These are phyloP conservation scores for Hormiphora californensis DNA, from an alignment of 37 sponge, comb jelly and placozoan species.

Conservation along the genomic window DNA sequence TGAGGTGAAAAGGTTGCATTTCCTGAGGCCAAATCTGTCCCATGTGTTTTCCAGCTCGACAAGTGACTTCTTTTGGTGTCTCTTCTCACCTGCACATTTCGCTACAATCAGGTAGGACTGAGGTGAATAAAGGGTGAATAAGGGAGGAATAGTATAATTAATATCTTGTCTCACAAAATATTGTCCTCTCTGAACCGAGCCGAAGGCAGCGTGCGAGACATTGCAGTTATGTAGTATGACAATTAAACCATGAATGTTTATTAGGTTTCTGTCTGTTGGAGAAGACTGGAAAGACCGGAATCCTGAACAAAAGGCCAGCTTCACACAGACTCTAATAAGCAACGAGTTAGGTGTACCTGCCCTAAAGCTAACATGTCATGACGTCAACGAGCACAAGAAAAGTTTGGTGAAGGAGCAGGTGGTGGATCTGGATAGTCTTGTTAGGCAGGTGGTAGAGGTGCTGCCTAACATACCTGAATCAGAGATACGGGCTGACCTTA, in stretches of 20 bases:
- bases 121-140: no score
- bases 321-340: background rate
- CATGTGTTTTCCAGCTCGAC: constrained; percentile 17
- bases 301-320: constrained; percentile 22
- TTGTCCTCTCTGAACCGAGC: no score
- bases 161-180: no score
- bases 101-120: constrained; percentile 13
- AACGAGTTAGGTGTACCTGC: background rate
- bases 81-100: constrained; percentile 40
- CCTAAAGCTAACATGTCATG: constrained; percentile 51
- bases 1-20: constrained; percentile 28
- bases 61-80: constrained; percentile 18
- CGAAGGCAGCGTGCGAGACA: no score
- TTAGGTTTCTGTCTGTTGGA: background rate
- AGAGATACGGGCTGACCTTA: constrained; percentile 32
- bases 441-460: constrained; percentile 36
- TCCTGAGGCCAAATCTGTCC: background rate
- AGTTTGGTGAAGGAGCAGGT: constrained; percentile 11
- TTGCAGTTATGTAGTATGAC: no score
- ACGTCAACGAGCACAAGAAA: constrained; percentile 45
- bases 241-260: no score
- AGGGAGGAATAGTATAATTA: no score
- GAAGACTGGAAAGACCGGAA: constrained; percentile 39
- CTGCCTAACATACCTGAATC: constrained; percentile 45
- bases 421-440: constrained; percentile 42